Base-by-base conservation (phyloP, 1,140 invertebrate species). In the Chironomus tepperi region DNA sequence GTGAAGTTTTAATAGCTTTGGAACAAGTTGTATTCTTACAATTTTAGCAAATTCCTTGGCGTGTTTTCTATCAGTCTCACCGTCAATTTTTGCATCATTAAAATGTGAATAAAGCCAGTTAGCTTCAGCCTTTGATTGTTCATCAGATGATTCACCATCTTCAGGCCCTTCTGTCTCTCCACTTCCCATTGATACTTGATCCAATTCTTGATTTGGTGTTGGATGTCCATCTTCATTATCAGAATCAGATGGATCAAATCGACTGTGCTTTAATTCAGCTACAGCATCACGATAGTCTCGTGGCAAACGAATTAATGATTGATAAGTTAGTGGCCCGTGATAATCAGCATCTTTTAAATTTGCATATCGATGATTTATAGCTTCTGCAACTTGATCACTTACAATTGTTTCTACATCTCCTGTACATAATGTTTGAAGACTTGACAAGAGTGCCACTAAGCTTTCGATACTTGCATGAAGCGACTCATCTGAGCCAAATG, bases 381-480 rank as follows among this genome's bases (percentile, higher is more conserved):
- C 87, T 15, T 87, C 83, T 0, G 87, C 86, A 24, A 74, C 42
- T 74, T 77, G 76, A 47, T 82, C 81, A 24, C 80, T 82, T 8
- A 82, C 79, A 77, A 81, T 83, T 42, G 83, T 84, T 67, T 88
- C 85, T 77, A 93, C 83, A 83, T 91, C 85, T 0, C 90, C 89
- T 10, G 87, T 87, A 79, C 91, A 92, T 0, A 97, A 83, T 75
- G 91, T 88, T 80, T 96, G 91, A 19, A 98, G 83, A 7, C 93
- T 91, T 43, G 89, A 89, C 15, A 97, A 83, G 77, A 98, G 86
- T 0, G 92, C 89, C 6, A 93, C 90, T 16, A 96, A 89, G 80
- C 94, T 96, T 74, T 90, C 89, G 0, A 96, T 91, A 79, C 91
- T 91, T 0, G 91, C 89, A 74, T 90, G 87, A 43, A 94, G 85